Percentiles rank a stretch among this genome's conserved stretches.
phyloP scores from a whole-genome alignment of 2,797 vertebrate species.

The Danio kyathit region DNA sequence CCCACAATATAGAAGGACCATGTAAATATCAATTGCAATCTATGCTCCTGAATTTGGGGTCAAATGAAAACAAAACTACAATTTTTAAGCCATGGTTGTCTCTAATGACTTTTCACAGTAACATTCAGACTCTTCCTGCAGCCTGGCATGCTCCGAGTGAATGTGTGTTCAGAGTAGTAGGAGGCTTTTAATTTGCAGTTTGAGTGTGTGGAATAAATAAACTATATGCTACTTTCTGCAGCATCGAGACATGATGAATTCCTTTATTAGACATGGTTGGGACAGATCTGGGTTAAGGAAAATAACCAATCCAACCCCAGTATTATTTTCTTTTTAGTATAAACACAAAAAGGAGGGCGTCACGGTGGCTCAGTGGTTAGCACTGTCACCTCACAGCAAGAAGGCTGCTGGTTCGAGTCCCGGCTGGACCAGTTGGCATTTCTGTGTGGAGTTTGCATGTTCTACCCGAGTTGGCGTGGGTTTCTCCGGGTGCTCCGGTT shows the following conservation, averaged over 20 bases:
- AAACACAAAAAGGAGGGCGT: background rate
- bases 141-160: slow-evolving; percentile 11
- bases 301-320: background rate
- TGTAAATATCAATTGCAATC: too few species aligned
- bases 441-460: too few species aligned
- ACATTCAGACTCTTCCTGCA: slow-evolving; percentile 7
- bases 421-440: too few species aligned
- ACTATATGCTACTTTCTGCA: background rate
- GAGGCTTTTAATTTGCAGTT: background rate
- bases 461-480: too few species aligned
- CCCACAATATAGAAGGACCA: too few species aligned
- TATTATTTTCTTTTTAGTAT: background rate
- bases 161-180: slow-evolving; percentile 20
- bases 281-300: background rate
- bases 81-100: background rate
- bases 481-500: too few species aligned
- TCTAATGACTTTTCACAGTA: background rate
- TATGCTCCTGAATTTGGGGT: too few species aligned
- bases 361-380: too few species aligned
- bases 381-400: too few species aligned
- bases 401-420: too few species aligned
- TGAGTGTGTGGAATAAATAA: slow-evolving; percentile 16
- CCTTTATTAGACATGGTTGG: background rate
- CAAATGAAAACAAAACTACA: too few species aligned
- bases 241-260: background rate